Percentiles rank a stretch among this genome's conserved stretches.
Conservation (phyloP, 2,888 invertebrate genomes). For the Drosophila leonis region DNA sequence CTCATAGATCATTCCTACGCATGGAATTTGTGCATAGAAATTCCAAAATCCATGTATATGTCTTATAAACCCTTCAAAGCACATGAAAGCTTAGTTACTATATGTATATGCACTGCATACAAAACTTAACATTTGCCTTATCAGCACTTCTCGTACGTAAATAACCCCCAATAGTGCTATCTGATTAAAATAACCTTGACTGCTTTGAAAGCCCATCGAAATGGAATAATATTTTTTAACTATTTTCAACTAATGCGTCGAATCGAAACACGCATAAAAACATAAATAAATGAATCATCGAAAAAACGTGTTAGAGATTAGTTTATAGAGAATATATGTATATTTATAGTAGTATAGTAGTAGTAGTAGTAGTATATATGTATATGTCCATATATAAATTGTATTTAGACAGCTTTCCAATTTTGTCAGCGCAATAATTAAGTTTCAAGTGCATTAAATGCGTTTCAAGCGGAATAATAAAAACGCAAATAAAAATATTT, state of each 20-base stretch:
- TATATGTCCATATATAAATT: too few relatives aligned
- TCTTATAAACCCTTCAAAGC: background rate
- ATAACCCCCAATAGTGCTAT: slow-evolving; percentile 1
- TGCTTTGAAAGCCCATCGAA: slow-evolving; percentile 10
- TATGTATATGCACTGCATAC: background rate
- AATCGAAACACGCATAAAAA: slow-evolving; percentile 7
- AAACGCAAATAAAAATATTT: slow-evolving; percentile 39
- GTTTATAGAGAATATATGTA: slow-evolving; percentile 43
- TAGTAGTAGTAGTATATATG: too few relatives aligned
- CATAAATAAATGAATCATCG: slow-evolving; percentile 40
- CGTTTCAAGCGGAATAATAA: slow-evolving; percentile 10
- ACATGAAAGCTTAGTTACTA: background rate
- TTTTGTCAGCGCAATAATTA: slow-evolving; percentile 19
- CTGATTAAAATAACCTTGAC: slow-evolving; percentile 21
- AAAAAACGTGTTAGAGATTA: background rate
- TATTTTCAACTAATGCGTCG: background rate
- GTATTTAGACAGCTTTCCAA: slow-evolving; percentile 15
- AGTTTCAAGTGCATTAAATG: slow-evolving; percentile 46
- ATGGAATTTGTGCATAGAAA: too few relatives aligned
- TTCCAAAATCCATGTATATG: too few relatives aligned
- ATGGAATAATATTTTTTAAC: slow-evolving; percentile 5
- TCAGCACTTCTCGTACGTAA: background rate
- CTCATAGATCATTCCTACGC: too few relatives aligned
- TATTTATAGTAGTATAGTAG: too few relatives aligned
- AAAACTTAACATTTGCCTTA: background rate